phyloP scores from a whole-genome alignment of 1,140 invertebrate species.

The Scaptomyza montana region DNA sequence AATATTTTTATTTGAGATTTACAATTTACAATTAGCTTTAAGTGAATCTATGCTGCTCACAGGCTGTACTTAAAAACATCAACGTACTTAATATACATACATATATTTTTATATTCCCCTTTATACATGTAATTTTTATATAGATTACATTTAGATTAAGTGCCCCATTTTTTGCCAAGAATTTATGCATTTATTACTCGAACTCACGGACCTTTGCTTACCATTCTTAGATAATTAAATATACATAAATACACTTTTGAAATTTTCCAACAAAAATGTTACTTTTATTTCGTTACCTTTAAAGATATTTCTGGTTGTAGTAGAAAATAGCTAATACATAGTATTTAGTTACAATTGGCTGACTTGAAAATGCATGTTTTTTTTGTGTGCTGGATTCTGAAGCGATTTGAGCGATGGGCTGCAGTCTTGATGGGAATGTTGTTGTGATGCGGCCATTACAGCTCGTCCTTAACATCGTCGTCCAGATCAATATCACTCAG shows the following conservation, averaged over 20 bases:
- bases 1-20: conserved; percentile 8
- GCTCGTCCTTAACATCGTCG: conserved; percentile 90
- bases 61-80: conserved; percentile 63
- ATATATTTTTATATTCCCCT: conserved; percentile 22
- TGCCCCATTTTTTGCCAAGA: conserved; percentile 18
- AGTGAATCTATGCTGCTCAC: conserved; percentile 28
- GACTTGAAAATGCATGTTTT: conserved; percentile 40
- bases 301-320: conserved; percentile 30
- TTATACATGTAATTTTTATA: conserved; percentile 6
- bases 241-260: background rate
- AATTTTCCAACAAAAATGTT: background rate
- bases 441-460: conserved; percentile 85
- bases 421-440: conserved; percentile 53
- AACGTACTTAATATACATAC: conserved; percentile 52
- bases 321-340: conserved; percentile 56
- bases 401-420: conserved; percentile 57
- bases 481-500: conserved; percentile 95
- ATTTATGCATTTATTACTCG: conserved; percentile 37
- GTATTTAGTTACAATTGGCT: conserved; percentile 47
- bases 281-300: conserved; percentile 39
- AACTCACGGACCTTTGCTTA: background rate
- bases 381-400: conserved; percentile 28
- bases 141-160: conserved; percentile 9
- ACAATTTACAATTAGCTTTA: background rate
- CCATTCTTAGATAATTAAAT: conserved; percentile 22